A percentile compares a stretch with the other conserved stretches of the same genome.
These are phyloP conservation scores for Hyppa rectilinea DNA, from an alignment of 2,888 invertebrate genomes.

Conservation along the genomic window DNA sequence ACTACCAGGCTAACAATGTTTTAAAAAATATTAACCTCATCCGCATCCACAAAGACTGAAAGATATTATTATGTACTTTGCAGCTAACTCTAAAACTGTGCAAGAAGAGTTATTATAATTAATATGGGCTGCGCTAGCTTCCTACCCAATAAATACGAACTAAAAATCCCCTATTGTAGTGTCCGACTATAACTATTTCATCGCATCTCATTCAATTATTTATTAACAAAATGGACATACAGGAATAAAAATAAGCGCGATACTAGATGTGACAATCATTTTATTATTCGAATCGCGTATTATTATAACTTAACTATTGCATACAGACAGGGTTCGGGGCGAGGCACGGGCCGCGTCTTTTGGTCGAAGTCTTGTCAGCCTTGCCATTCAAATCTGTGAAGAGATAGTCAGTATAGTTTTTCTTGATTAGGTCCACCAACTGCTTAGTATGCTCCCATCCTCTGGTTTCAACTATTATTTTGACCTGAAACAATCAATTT, in stretches of 20 bases:
- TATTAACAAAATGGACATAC: conserved; percentile 15
- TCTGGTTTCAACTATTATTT: conserved; percentile 96
- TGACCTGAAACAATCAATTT: conserved; percentile 91
- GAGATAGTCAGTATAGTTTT: conserved; percentile 92
- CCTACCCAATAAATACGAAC: no score
- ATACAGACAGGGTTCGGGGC: conserved; percentile 87
- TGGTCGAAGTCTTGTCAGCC: conserved; percentile 70
- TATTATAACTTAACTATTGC: conserved; percentile 77
- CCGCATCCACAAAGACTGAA: no score
- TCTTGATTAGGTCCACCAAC: conserved; percentile 81
- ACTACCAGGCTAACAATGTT: no score
- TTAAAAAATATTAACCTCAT: no score
- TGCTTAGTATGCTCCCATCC: conserved; percentile 94
- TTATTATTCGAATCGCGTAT: neutral
- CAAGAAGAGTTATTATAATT: no score
- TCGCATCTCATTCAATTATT: conserved; percentile 21
- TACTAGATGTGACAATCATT: neutral
- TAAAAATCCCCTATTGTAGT: no score
- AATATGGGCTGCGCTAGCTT: no score
- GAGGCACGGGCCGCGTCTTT: conserved; percentile 82
- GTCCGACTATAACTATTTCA: no score
- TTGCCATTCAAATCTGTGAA: conserved; percentile 79
- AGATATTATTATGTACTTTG: no score
- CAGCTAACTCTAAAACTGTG: no score
- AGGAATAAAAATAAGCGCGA: neutral